Conservation (phyloP, 2,797 vertebrate species). For the Mormyrops attenuatus region DNA sequence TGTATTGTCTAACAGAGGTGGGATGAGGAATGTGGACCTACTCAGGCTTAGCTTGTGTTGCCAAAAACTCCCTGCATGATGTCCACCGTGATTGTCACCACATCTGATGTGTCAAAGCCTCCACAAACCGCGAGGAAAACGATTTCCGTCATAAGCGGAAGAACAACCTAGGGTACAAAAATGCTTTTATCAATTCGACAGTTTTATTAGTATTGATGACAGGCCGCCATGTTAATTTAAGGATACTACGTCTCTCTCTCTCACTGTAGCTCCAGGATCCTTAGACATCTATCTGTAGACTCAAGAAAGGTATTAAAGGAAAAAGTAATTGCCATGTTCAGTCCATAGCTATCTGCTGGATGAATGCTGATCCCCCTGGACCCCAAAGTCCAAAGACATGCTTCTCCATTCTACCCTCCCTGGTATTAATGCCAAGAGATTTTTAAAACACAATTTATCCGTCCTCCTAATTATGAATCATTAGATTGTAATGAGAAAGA, state of each 20-base stretch:
- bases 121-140: neutral
- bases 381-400: neutral
- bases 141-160: neutral
- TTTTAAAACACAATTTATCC: constrained; percentile 5
- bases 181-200: neutral
- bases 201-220: neutral
- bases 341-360: neutral
- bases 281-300: neutral
- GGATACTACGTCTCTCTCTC: neutral
- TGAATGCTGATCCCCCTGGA: neutral
- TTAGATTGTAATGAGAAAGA: constrained; percentile 16
- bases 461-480: constrained; percentile 13
- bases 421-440: neutral
- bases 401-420: neutral
- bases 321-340: constrained; percentile 6
- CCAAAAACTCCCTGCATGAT: too few species aligned
- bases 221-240: neutral
- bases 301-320: constrained; percentile 3
- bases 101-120: neutral
- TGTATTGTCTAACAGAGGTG: neutral
- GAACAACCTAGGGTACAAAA: neutral
- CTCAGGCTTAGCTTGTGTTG: neutral
- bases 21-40: neutral
- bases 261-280: neutral
- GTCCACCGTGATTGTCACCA: neutral